Evolutionary conservation across 2,113 vertebrate species (phyloP).

Genomic region (Macquaria ambigua): DNA sequence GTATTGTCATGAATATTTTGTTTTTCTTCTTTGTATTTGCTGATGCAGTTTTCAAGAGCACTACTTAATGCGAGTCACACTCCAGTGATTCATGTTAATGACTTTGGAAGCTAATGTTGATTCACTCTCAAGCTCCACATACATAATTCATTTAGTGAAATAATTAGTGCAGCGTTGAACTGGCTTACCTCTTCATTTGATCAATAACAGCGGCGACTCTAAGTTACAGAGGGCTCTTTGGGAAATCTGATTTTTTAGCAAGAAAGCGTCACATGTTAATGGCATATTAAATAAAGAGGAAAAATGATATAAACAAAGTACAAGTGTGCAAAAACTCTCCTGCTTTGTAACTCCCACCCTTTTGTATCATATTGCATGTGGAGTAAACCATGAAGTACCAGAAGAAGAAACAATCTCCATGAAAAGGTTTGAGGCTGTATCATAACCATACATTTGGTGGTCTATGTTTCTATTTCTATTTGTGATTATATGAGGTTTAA

Average conservation of each 20-base stretch:
- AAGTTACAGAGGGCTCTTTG: background rate
- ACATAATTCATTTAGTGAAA: slow-evolving; percentile 51
- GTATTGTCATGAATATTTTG: background rate
- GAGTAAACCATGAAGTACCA: background rate
- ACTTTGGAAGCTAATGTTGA: slow-evolving; percentile 44
- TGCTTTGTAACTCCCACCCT: background rate
- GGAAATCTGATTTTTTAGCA: background rate
- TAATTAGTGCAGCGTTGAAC: slow-evolving; percentile 43
- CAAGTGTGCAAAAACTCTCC: background rate
- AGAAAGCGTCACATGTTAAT: background rate
- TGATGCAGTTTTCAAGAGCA: background rate
- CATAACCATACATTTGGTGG: background rate
- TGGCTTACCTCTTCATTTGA: background rate
- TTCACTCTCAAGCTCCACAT: slow-evolving; percentile 48
- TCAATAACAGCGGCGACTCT: background rate
- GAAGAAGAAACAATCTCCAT: background rate
- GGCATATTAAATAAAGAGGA: background rate
- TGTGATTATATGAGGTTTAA: background rate
- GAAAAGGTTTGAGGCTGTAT: background rate
- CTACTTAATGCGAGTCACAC: slow-evolving; percentile 12
- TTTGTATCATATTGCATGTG: background rate
- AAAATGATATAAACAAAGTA: background rate
- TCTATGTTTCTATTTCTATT: background rate
- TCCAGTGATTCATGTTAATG: slow-evolving; percentile 35
- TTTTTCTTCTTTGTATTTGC: background rate